phyloP scores from a whole-genome alignment of 2,888 invertebrate species.

The Sipunculus nudus region DNA sequence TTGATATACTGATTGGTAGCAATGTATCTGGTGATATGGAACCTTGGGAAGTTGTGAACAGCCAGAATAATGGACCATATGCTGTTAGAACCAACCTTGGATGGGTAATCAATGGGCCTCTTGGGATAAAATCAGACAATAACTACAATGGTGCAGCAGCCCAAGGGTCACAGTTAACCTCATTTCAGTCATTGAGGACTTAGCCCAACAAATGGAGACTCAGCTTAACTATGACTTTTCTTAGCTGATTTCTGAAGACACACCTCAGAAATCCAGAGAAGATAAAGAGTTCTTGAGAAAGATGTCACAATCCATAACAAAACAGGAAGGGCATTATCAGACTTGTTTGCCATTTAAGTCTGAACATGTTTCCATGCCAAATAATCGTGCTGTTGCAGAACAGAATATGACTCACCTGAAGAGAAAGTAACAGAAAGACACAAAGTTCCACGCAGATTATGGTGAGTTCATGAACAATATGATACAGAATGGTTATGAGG shows the following conservation, averaged over 20 bases:
- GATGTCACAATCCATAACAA: not conserved
- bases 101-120: slow-evolving; percentile 8
- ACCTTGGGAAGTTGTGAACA: not conserved
- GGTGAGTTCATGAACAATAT: not conserved
- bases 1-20: slow-evolving; percentile 1
- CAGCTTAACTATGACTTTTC: slow-evolving; percentile 1
- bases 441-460: not conserved
- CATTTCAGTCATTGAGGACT: not conserved
- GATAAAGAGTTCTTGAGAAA: not conserved
- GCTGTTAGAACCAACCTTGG: slow-evolving; percentile 1
- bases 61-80: slow-evolving; percentile 5
- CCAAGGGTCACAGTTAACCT: too few relatives aligned
- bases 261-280: not conserved
- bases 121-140: too few relatives aligned
- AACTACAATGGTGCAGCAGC: too few relatives aligned
- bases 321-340: slow-evolving; percentile 2
- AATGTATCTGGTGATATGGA: not conserved
- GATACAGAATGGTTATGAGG: not conserved
- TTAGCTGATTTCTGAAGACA: too few relatives aligned
- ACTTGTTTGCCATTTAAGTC: slow-evolving; percentile 6
- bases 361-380: not conserved
- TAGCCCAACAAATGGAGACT: not conserved
- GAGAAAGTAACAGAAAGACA: not conserved
- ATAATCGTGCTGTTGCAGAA: slow-evolving; percentile 13
- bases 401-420: not conserved